Percentiles rank a stretch among this genome's conserved stretches.
Conservation (phyloP, 2,113 vertebrate species). For the Trematocara macrostoma region DNA sequence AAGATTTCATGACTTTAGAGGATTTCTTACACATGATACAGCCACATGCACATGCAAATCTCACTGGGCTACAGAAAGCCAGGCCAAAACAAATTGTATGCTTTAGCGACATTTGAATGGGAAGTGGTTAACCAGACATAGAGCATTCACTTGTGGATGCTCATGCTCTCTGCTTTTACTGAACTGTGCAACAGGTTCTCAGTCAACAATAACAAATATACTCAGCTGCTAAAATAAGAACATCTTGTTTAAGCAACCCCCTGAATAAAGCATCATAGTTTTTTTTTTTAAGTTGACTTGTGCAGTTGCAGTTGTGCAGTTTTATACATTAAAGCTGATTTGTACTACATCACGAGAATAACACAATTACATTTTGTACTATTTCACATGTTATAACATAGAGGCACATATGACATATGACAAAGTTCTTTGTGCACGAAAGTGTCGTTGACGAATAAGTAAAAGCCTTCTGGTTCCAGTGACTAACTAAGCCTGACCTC, state of each 20-base stretch:
- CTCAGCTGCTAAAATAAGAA: not conserved
- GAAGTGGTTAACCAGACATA: not conserved
- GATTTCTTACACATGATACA: constrained; percentile 39
- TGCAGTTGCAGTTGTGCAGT: not conserved
- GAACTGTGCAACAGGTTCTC: not conserved
- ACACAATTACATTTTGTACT: not conserved
- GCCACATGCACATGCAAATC: not conserved
- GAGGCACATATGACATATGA: not conserved
- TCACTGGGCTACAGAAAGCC: not conserved
- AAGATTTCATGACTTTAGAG: constrained; percentile 44
- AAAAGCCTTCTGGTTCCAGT: not conserved
- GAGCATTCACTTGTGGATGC: not conserved
- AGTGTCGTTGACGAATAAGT: not conserved
- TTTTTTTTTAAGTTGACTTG: too few species aligned
- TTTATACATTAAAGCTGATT: not conserved
- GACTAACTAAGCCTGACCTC: not conserved
- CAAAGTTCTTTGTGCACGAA: not conserved
- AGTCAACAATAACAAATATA: not conserved
- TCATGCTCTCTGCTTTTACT: not conserved
- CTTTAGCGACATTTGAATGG: not conserved
- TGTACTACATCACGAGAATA: not conserved
- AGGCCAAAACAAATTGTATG: not conserved
- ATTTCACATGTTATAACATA: not conserved
- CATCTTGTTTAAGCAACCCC: not conserved
- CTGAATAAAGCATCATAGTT: not conserved